These are phyloP conservation scores for Luperina nickerlii DNA, from an alignment of 2,888 invertebrate genomes.

Conservation along the genomic window DNA sequence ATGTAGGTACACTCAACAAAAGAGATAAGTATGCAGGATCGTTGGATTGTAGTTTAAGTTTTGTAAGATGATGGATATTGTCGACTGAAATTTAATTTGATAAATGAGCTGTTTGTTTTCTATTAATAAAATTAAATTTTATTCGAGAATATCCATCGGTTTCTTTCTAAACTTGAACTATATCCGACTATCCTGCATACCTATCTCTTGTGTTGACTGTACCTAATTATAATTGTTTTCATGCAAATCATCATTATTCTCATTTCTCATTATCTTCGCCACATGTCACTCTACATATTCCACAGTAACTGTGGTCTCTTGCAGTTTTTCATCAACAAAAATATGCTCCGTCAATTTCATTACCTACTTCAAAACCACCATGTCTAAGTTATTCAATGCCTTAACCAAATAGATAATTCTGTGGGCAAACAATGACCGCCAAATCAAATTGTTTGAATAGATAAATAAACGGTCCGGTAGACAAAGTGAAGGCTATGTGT, in stretches of 20 bases:
- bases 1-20: neutral
- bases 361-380: neutral
- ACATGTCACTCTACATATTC: neutral
- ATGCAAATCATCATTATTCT: neutral
- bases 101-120: too few relatives aligned
- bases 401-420: slow-evolving; percentile 1
- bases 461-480: slow-evolving; percentile 17
- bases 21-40: too few relatives aligned
- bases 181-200: too few relatives aligned
- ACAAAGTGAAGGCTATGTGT: slow-evolving; percentile 33
- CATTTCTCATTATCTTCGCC: neutral
- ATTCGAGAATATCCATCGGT: too few relatives aligned
- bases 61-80: too few relatives aligned
- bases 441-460: slow-evolving; percentile 27
- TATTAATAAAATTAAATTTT: too few relatives aligned
- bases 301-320: too few relatives aligned
- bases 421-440: slow-evolving; percentile 21
- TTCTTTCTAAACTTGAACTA: too few relatives aligned
- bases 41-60: too few relatives aligned
- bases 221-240: neutral
- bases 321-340: neutral
- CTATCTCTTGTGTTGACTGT: neutral
- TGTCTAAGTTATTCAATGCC: slow-evolving; percentile 6
- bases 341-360: neutral
- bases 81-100: too few relatives aligned